Conservation (phyloP, 2,888 invertebrate genomes). For the Drosophila greeni region DNA sequence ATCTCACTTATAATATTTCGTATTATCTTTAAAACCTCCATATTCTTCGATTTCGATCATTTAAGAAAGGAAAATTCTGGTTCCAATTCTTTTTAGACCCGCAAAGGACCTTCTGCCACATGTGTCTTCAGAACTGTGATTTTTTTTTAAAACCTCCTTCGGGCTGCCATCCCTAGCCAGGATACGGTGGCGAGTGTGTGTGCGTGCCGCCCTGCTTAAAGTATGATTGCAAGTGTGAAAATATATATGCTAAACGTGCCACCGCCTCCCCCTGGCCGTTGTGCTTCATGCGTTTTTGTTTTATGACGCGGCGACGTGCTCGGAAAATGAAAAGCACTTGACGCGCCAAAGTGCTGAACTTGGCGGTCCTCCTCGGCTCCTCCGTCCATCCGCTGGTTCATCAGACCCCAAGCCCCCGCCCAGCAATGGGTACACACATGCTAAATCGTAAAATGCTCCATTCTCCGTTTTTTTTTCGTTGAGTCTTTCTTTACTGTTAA, state of each 20-base stretch:
- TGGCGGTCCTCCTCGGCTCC: constrained; percentile 61
- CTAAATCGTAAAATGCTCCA: constrained; percentile 69
- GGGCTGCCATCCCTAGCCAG: constrained; percentile 46
- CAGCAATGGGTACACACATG: constrained; percentile 54
- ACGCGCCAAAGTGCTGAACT: constrained; percentile 72
- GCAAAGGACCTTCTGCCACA: neutral
- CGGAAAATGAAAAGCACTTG: constrained; percentile 73
- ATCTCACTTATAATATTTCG: neutral
- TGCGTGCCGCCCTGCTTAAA: constrained; percentile 62
- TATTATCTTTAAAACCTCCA: neutral
- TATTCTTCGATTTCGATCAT: neutral
- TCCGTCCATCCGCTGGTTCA: constrained; percentile 30
- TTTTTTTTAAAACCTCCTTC: constrained; percentile 4
- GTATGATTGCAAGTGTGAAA: constrained; percentile 74
- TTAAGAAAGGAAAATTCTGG: neutral
- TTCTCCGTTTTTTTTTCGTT: constrained; percentile 34
- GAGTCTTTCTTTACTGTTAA: constrained; percentile 39
- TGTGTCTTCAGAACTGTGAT: neutral
- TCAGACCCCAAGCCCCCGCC: constrained; percentile 9
- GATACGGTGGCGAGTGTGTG: constrained; percentile 28
- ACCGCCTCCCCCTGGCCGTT: constrained; percentile 26
- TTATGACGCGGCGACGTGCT: constrained; percentile 72
- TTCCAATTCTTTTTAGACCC: neutral
- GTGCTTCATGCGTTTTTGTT: constrained; percentile 69
- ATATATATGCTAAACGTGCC: constrained; percentile 73